These are phyloP conservation scores for Buteo buteo DNA, from an alignment of 2,113 vertebrate genomes.

Conservation along the genomic window DNA sequence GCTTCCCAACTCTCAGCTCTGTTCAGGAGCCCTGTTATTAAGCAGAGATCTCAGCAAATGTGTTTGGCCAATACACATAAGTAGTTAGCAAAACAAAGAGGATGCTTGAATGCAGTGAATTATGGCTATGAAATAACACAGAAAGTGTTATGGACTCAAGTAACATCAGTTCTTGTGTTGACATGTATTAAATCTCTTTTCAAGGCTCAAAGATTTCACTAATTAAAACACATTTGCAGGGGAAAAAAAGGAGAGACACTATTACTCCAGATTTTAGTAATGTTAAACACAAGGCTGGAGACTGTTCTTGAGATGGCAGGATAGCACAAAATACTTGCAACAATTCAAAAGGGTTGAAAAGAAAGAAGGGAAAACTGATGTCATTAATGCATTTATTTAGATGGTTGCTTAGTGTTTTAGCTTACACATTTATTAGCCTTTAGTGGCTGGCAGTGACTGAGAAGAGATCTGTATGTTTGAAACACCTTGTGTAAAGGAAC, in stretches of 20 bases:
- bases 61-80: not conserved
- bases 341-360: not conserved
- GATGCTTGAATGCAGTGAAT: not conserved
- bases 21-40: not conserved
- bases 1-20: not conserved
- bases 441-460: not conserved
- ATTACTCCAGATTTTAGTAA: not conserved
- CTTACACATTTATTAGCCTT: not conserved
- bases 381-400: not conserved
- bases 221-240: not conserved
- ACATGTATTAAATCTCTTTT: conserved; percentile 12
- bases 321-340: not conserved
- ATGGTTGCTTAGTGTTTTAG: not conserved
- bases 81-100: not conserved
- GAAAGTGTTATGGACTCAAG: conserved; percentile 1
- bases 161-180: not conserved
- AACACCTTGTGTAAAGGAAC: not conserved
- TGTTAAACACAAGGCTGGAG: not conserved
- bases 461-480: not conserved
- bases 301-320: not conserved
- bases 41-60: not conserved
- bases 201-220: not conserved
- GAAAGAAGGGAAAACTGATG: not conserved
- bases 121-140: not conserved
- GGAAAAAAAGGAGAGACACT: not conserved